Base-by-base conservation (phyloP, 1,140 invertebrate genomes). In the Lethrus apterus region DNA sequence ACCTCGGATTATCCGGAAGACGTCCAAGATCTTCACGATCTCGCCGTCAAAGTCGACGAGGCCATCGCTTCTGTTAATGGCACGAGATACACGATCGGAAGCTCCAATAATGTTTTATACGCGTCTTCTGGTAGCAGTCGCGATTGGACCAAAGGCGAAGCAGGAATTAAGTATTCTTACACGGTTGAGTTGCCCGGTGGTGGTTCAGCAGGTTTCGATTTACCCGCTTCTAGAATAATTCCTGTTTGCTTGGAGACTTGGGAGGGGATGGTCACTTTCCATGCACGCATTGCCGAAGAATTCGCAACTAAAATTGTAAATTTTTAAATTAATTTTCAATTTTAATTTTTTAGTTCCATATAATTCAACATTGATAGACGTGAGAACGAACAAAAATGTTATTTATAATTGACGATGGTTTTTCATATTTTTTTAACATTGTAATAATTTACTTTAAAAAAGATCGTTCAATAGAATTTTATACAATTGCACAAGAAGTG, bases 171-270 rank as follows among this genome's bases (percentile, higher is more conserved):
- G 43, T 72, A 83, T 29, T 73, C 78, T 3, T 85, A 78, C 58
- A 78, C 81, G 2, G 67, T 84, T 57, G 84, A 88, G 60, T 61
- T 87, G 14, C 65, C 80, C 1, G 80, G 80, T 23, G 77, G 73
- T 41, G 79, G 78, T 8, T 38, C 35, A 21, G 70, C 74, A 40
- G 78, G 77, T 0, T 86, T 85, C 57, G 50, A 81, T 33, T 73
- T 86, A 0, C 82, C 84, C 4, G 69, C 74, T 3, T 60, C 64
- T 1, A 74, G 81, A 49, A 82, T 89, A 9, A 49, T 69, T 20
- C 67, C 69, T 36, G 70, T 71, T 14, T 67, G 75, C 13, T 4
- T 13, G 4, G 44, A 46, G 29, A 46, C 44, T 24, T 46, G 17
- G 9, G 15, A 29, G 20, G 33, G 31, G 4, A 23, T 46, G 11